Conservation (phyloP, 2,888 invertebrate species). For the Tinea semifulvella region DNA sequence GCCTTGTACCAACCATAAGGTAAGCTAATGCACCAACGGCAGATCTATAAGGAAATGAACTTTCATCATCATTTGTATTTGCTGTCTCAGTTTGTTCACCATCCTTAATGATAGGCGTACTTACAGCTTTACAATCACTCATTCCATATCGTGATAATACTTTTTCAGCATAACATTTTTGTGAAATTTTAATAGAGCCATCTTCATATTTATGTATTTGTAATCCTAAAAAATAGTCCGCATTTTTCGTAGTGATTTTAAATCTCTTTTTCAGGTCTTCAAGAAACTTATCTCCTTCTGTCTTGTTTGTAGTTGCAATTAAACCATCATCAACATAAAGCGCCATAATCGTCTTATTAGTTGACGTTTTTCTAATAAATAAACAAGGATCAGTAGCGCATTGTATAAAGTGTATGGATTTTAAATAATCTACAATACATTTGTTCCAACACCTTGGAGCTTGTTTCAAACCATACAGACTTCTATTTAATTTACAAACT, state of each 20-base stretch:
- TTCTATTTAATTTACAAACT: slow-evolving; percentile 15
- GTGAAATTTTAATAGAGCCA: background rate
- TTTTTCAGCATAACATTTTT: background rate
- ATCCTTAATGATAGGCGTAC: slow-evolving; percentile 8
- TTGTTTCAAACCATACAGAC: slow-evolving; percentile 17
- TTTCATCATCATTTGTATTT: background rate
- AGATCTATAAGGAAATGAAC: background rate
- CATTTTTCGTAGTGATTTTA: background rate
- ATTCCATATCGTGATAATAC: slow-evolving; percentile 1
- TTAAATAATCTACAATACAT: slow-evolving; percentile 10
- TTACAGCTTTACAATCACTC: background rate
- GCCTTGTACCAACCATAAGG: background rate
- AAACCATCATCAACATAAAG: slow-evolving; percentile 19
- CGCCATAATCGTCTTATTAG: slow-evolving; percentile 14
- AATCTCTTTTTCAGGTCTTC: slow-evolving; percentile 1
- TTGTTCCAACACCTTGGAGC: slow-evolving; percentile 16
- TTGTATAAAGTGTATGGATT: slow-evolving; percentile 13
- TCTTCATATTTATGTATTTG: slow-evolving; percentile 2
- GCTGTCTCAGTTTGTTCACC: background rate
- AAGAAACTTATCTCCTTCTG: slow-evolving; percentile 4
- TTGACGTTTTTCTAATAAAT: slow-evolving; percentile 13
- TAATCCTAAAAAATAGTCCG: slow-evolving; percentile 6
- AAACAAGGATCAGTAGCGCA: slow-evolving; percentile 17
- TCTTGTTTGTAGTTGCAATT: background rate
- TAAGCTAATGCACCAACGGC: slow-evolving; percentile 7